Percentiles rank a stretch among this genome's conserved stretches.
Conservation (phyloP, 2,888 invertebrate genomes). For the Eretmocerus hayati region DNA sequence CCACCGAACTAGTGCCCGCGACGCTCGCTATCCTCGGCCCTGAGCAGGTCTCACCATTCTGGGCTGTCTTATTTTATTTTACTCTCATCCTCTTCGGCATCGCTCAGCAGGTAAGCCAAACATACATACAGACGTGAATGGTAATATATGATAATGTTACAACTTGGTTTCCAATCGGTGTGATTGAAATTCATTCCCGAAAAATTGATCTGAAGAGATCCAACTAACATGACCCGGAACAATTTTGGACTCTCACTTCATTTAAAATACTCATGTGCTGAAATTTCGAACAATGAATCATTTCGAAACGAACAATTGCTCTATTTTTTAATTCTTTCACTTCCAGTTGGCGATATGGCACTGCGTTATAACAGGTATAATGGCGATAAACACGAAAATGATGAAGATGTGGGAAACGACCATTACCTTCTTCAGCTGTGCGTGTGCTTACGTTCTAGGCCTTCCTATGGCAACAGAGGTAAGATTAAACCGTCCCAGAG, state of each 20-base stretch:
- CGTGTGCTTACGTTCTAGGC: slow-evolving; percentile 75
- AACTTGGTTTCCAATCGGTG: too few species aligned
- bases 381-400: slow-evolving; percentile 67
- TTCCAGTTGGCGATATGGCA: slow-evolving; percentile 78
- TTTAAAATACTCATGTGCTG: too few species aligned
- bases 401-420: slow-evolving; percentile 74
- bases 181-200: too few species aligned
- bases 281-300: too few species aligned
- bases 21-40: slow-evolving; percentile 71
- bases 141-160: too few species aligned
- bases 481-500: too few species aligned
- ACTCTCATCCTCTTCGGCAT: slow-evolving; percentile 79
- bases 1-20: slow-evolving; percentile 86
- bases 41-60: slow-evolving; percentile 73
- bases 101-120: slow-evolving; percentile 67
- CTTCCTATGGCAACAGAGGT: slow-evolving; percentile 82
- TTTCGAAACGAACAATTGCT: too few species aligned
- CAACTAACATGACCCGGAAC: too few species aligned
- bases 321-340: background rate
- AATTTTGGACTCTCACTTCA: too few species aligned
- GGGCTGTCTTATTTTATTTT: slow-evolving; percentile 82
- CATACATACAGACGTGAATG: too few species aligned
- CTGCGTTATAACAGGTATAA: slow-evolving; percentile 77
- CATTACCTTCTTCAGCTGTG: slow-evolving; percentile 76
- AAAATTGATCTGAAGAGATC: too few species aligned